A percentile compares a stretch with the other conserved stretches of the same genome.
These are phyloP conservation scores for Dendropsophus ebraccatus DNA, from an alignment of 2,113 vertebrate genomes.

Conservation along the genomic window DNA sequence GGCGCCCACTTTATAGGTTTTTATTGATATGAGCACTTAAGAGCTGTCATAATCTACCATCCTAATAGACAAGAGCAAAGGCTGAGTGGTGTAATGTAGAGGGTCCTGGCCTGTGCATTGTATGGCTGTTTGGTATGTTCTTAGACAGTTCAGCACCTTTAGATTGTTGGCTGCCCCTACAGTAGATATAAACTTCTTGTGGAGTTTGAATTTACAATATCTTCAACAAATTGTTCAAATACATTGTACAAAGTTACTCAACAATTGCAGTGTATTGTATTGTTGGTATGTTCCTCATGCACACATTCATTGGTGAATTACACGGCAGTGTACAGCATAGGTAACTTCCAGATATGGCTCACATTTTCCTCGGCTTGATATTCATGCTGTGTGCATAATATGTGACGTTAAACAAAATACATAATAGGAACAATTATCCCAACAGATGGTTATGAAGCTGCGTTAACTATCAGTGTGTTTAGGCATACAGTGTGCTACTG, in stretches of 20 bases:
- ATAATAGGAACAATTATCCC: constrained; percentile 11
- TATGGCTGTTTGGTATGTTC: no score
- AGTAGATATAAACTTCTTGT: background rate
- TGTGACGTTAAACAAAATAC: constrained; percentile 15
- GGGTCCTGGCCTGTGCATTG: background rate
- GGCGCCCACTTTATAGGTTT: background rate
- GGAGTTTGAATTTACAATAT: background rate
- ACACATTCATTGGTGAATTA: background rate
- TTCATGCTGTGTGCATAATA: background rate
- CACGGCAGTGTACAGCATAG: background rate
- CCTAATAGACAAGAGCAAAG: background rate
- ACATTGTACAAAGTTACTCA: background rate
- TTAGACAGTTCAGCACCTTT: no score
- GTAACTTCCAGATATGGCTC: background rate
- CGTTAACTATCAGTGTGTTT: background rate
- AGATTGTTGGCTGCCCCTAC: background rate
- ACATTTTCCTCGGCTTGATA: background rate
- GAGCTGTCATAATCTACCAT: background rate
- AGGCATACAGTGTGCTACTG: background rate
- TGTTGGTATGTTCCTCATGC: background rate
- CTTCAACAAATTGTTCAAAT: background rate
- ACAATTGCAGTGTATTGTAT: background rate
- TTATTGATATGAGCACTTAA: background rate
- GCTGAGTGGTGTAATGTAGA: background rate
- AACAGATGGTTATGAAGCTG: constrained; percentile 25